These are phyloP conservation scores for Planiliza haematocheilus DNA, from an alignment of 2,113 vertebrate genomes.

Conservation along the genomic window DNA sequence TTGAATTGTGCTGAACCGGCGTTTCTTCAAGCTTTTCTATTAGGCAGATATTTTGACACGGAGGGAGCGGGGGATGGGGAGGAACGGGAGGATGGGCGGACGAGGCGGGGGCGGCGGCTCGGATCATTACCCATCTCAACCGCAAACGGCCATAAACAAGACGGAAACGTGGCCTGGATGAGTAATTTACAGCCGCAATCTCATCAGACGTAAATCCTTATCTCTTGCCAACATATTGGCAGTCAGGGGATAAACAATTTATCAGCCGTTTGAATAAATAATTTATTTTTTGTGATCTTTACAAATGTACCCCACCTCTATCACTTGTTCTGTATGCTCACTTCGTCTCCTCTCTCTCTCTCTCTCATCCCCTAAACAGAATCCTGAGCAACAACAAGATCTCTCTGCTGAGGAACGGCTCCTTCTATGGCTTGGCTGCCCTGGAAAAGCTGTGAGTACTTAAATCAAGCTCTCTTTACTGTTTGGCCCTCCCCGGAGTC, in stretches of 20 bases:
- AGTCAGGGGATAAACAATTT: slow-evolving; percentile 59
- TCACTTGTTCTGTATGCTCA: slow-evolving; percentile 27
- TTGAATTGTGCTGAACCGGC: slow-evolving; percentile 66
- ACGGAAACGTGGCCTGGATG: slow-evolving; percentile 57
- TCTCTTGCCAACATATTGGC: slow-evolving; percentile 57
- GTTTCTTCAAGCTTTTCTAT: slow-evolving; percentile 52
- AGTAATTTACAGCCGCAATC: slow-evolving; percentile 52
- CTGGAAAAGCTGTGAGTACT: slow-evolving; percentile 90
- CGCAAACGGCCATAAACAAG: slow-evolving; percentile 66
- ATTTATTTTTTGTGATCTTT: slow-evolving; percentile 49
- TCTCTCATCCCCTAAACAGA: slow-evolving; percentile 75
- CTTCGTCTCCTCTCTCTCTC: slow-evolving; percentile 42
- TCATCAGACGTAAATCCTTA: slow-evolving; percentile 65
- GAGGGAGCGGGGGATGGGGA: slow-evolving; percentile 38
- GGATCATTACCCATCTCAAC: slow-evolving; percentile 64
- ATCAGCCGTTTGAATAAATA: slow-evolving; percentile 51
- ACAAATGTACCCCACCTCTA: slow-evolving; percentile 13
- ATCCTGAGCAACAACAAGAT: slow-evolving; percentile 92
- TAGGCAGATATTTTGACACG: slow-evolving; percentile 53
- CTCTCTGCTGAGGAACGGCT: slow-evolving; percentile 85
- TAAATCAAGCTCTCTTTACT: slow-evolving; percentile 54
- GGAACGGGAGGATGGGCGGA: neutral
- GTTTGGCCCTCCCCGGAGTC: slow-evolving; percentile 58
- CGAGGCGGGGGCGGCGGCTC: slow-evolving; percentile 2
- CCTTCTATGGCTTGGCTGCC: slow-evolving; percentile 86